Conservation (phyloP, 2,888 invertebrate genomes). For the Antheraea assamensis region DNA sequence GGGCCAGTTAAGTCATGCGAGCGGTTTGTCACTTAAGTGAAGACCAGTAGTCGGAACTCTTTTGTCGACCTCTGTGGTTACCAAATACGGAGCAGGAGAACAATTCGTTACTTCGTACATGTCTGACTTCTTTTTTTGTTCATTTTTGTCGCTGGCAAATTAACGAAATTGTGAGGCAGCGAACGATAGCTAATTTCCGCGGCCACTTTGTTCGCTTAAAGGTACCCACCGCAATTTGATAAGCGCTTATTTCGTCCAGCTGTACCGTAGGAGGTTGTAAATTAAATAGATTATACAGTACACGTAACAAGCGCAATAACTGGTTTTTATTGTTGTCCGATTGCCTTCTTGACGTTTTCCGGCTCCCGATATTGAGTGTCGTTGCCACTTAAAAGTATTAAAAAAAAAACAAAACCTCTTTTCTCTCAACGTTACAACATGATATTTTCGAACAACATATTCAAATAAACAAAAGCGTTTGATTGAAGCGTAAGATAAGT, state of each 20-base stretch:
- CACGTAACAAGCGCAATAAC: conserved; percentile 40
- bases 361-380: conserved; percentile 30
- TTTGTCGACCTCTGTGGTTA: conserved; percentile 52
- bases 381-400: background rate
- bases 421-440: background rate
- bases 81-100: conserved; percentile 56
- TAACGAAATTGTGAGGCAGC: conserved; percentile 57
- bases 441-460: conserved; percentile 1
- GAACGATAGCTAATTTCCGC: conserved; percentile 51
- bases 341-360: conserved; percentile 37
- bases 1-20: conserved; percentile 64
- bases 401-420: background rate
- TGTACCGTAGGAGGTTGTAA: conserved; percentile 44
- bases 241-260: conserved; percentile 52
- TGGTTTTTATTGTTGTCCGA: conserved; percentile 44
- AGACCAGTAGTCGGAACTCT: conserved; percentile 71
- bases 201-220: conserved; percentile 52
- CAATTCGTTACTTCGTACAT: conserved; percentile 56
- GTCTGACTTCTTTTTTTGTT: conserved; percentile 36
- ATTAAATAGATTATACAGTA: conserved; percentile 56
- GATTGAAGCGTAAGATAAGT: conserved; percentile 63
- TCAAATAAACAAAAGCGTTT: conserved; percentile 48
- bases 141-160: conserved; percentile 59
- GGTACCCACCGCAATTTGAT: conserved; percentile 51
- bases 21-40: conserved; percentile 64